Percentiles rank a stretch among this genome's conserved stretches.
phyloP scores from a whole-genome alignment of 2,113 vertebrate species.

The Myotis lucifugus region DNA sequence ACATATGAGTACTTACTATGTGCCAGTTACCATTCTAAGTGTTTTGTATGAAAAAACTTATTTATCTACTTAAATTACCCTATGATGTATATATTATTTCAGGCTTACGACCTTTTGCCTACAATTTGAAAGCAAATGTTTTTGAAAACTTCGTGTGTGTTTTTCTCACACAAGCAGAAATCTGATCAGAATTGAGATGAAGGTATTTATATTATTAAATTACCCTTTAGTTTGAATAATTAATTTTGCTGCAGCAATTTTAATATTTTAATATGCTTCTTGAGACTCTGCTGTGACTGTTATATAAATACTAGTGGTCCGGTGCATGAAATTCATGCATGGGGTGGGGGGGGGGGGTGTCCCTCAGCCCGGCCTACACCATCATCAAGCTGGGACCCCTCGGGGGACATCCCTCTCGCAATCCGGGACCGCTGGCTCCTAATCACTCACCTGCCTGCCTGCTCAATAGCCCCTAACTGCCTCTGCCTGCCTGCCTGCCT shows the following conservation, averaged over 20 bases:
- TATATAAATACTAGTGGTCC: neutral
- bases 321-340: too few species aligned
- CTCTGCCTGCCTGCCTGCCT: too few species aligned
- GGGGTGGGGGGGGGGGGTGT: too few species aligned
- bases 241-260: neutral
- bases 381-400: too few species aligned
- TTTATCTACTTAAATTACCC: neutral
- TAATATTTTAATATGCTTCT: slow-evolving; percentile 14
- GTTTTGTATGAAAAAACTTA: neutral
- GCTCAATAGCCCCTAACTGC: too few species aligned
- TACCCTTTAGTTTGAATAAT: slow-evolving; percentile 11
- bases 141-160: neutral
- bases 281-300: neutral
- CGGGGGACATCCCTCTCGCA: too few species aligned
- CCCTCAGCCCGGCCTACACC: too few species aligned
- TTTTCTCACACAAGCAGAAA: neutral
- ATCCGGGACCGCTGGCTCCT: too few species aligned
- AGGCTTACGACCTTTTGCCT: neutral
- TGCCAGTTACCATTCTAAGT: neutral
- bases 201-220: neutral
- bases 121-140: neutral
- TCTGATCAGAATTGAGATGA: slow-evolving; percentile 14
- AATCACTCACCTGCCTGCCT: too few species aligned
- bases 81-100: neutral
- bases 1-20: neutral